phyloP scores from a whole-genome alignment of 2,797 vertebrate genomes.

The Lerista edwardsae region DNA sequence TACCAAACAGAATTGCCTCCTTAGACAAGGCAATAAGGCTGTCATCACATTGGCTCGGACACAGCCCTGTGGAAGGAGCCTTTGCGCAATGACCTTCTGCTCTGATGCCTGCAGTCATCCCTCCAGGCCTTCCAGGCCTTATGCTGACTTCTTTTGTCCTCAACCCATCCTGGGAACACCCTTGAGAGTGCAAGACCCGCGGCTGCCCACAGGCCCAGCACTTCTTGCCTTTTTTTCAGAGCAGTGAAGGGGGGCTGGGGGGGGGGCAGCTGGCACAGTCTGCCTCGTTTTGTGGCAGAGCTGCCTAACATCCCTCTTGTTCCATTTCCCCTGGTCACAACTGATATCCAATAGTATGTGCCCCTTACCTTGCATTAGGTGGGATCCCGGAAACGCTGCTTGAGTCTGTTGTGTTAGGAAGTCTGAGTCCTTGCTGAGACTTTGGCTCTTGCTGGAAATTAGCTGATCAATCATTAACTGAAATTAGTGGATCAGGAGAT shows the following conservation, averaged over 20 bases:
- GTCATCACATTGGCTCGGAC: no score
- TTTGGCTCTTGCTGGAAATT: conserved; percentile 68
- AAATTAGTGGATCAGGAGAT: conserved; percentile 54
- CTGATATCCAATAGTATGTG: neutral
- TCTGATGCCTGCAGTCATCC: neutral
- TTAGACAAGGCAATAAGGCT: neutral
- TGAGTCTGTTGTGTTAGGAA: neutral
- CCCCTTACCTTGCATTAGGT: conserved; percentile 17
- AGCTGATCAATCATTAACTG: conserved; percentile 69
- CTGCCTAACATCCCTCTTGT: neutral
- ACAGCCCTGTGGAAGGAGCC: neutral
- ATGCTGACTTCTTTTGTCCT: fast-evolving
- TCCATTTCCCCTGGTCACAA: neutral
- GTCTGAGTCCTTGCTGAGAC: conserved; percentile 36
- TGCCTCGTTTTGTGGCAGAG: neutral
- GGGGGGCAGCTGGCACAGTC: fast-evolving
- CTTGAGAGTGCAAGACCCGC: neutral
- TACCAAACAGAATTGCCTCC: no score
- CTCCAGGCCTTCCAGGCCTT: conserved; percentile 50
- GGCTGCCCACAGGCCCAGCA: neutral
- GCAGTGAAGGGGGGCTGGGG: neutral
- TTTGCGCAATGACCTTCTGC: neutral
- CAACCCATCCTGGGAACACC: neutral
- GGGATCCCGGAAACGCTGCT: conserved; percentile 26
- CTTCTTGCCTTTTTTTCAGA: neutral